Conservation (phyloP, 2,113 vertebrate genomes). For the Tachysurus fulvidraco region DNA sequence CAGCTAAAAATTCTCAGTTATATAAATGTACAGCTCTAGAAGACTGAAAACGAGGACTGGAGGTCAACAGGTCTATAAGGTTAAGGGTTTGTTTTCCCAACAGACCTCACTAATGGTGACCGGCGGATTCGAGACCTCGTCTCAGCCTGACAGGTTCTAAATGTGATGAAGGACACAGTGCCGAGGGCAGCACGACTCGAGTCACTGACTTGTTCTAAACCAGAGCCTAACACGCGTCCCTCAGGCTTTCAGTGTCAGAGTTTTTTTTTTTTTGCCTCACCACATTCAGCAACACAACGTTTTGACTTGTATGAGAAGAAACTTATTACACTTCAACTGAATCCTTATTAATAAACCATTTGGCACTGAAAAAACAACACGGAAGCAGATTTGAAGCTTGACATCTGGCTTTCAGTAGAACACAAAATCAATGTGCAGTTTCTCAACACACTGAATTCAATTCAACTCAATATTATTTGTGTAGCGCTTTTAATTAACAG, state of each 20-base stretch:
- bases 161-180: conserved; percentile 16
- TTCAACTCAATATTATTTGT: too few relatives aligned
- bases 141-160: conserved; percentile 16
- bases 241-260: background rate
- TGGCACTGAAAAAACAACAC: background rate
- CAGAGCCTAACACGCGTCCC: conserved; percentile 11
- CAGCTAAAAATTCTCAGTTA: background rate
- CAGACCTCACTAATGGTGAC: background rate
- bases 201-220: conserved; percentile 5
- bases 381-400: background rate
- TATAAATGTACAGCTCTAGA: background rate
- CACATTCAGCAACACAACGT: conserved; percentile 7
- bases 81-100: background rate
- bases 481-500: background rate
- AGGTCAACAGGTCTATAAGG: background rate
- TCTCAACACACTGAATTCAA: too few relatives aligned
- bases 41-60: background rate
- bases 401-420: background rate
- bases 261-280: background rate
- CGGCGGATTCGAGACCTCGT: background rate
- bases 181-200: conserved; percentile 9
- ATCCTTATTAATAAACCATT: conserved; percentile 9
- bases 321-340: conserved; percentile 15
- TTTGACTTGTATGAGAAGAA: conserved; percentile 25
- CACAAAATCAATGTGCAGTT: background rate